phyloP scores from a whole-genome alignment of 2,113 vertebrate species.

The Pseudorectes ferrugineus region DNA sequence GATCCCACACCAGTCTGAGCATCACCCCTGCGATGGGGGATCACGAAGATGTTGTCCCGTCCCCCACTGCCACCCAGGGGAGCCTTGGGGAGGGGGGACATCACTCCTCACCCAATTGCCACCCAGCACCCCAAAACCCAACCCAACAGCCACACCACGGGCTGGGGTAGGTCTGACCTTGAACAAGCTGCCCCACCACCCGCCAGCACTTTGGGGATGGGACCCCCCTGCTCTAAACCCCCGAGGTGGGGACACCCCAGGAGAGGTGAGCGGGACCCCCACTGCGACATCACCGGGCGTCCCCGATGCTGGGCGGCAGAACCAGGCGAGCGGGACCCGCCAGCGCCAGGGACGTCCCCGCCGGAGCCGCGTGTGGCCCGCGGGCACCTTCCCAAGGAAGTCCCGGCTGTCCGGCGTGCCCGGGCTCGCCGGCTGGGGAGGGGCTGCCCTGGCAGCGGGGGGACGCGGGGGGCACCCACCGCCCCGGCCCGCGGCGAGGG shows the following conservation, averaged over 20 bases:
- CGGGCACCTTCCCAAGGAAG: conserved; percentile 52
- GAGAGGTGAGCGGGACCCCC: not conserved
- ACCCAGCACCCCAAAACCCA: not conserved
- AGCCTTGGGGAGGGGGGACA: not conserved
- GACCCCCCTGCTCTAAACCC: not conserved
- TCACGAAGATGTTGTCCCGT: not conserved
- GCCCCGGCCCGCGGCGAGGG: not conserved
- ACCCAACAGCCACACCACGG: not conserved
- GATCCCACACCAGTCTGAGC: not conserved
- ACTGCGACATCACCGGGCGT: not conserved
- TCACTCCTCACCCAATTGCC: not conserved
- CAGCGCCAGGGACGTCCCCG: not conserved
- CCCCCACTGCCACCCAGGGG: not conserved
- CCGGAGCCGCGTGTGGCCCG: not conserved
- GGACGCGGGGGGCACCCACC: not conserved
- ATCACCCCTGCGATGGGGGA: fast-evolving
- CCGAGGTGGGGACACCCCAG: not conserved
- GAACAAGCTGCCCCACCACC: not conserved
- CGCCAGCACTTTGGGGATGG: not conserved
- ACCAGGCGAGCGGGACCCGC: not conserved
- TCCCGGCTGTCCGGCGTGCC: not conserved
- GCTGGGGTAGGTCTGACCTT: not conserved
- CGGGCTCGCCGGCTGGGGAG: not conserved
- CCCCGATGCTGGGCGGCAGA: not conserved
- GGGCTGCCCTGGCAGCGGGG: not conserved